Base-by-base conservation (phyloP, 2,797 vertebrate species). In the Parambassis ranga region DNA sequence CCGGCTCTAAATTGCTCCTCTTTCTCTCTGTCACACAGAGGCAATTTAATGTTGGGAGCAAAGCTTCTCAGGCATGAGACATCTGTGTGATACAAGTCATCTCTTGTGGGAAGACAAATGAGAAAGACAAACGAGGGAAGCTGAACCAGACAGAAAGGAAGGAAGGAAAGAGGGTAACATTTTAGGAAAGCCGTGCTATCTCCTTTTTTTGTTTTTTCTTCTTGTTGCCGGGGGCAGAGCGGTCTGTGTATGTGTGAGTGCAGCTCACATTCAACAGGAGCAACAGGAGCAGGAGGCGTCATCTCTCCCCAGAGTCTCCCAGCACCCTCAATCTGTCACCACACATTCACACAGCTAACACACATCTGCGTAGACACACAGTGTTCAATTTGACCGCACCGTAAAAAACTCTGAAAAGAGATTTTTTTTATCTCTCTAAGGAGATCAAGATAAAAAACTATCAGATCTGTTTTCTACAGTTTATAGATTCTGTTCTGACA, bases 301-400 rank as follows among this genome's bases (percentile, higher is more conserved):
- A 55, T 35, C 1, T 1, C 43, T 41, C 67, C 50, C 46, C 46
- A 18, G 66, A 61, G 75, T 51, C 32, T 65, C 65, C 52, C 72
- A 62, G 79, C 74, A 77, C 57, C 56, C 77, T 82, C 77, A 83
- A 72, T 87, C 77, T 88, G 80, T 78, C 73, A 71, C 57, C 57
- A 51, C 74, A 65, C 30, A 35, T 38, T 28, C 62, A 43, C 49
- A 43, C 28, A 28, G 32, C 28, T 27, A 44, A 27, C 24, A 37
- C 27, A 35, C 47, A 46, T 13, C 19, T 43, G 37, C 3, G 5
- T 11, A 19, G 15, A 52, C 44, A 46, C 41, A 42, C 30, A 26
- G 16, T 18, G 16, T 36, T 24, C 24, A 28, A 4, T 39, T 51
- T 15, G 7, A 11, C 11, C 49, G 18, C 27, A 16, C 23, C 4